phyloP scores from a whole-genome alignment of 2,797 vertebrate species.

The Gambelia wislizenii region DNA sequence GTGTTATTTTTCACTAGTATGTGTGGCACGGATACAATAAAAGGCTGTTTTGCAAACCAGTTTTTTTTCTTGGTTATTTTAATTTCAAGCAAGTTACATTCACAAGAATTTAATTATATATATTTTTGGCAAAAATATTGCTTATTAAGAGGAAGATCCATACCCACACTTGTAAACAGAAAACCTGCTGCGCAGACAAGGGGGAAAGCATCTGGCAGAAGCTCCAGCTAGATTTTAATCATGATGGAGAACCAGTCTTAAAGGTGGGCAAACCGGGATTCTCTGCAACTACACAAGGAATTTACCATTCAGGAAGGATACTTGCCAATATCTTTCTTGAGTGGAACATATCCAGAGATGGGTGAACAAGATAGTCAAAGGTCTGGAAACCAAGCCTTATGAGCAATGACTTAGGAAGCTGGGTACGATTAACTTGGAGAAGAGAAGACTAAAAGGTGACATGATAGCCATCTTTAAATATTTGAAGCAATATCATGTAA shows the following conservation, averaged over 20 bases:
- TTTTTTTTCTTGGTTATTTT: constrained; percentile 74
- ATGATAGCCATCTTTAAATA: no score
- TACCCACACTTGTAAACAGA: not conserved
- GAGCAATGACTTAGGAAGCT: no score
- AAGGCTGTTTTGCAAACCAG: constrained; percentile 96
- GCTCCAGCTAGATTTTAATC: not conserved
- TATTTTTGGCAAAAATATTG: not conserved
- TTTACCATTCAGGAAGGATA: no score
- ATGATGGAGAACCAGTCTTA: not conserved
- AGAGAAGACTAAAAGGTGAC: no score
- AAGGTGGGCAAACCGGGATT: not conserved
- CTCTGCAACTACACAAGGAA: no score
- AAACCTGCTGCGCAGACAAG: not conserved
- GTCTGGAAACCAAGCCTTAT: no score
- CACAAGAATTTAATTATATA: not conserved
- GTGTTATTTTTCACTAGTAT: constrained; percentile 99
- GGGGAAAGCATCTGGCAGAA: not conserved
- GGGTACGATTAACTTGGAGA: no score
- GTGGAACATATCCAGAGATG: no score
- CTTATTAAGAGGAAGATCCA: not conserved
- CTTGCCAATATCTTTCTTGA: no score
- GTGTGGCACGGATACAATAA: constrained; percentile 99
- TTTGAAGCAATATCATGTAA: no score
- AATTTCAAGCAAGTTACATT: constrained; percentile 44
- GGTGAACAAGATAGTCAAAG: no score